phyloP scores from a whole-genome alignment of 2,797 vertebrate species.

The Danionella dracula region DNA sequence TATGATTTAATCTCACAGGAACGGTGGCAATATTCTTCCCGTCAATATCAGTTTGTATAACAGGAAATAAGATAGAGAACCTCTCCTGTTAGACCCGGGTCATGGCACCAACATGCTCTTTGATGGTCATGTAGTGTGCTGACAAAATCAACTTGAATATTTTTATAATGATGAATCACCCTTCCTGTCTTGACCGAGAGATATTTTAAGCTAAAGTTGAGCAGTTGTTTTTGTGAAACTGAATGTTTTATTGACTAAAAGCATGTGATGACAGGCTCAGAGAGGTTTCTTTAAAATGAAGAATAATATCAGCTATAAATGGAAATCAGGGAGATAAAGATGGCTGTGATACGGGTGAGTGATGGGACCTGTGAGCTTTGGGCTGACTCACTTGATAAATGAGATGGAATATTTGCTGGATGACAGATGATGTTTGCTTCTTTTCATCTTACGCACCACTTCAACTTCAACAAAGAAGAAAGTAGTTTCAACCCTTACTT shows the following conservation, averaged over 20 bases:
- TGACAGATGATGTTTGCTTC: conserved; percentile 1
- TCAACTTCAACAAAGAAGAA: not conserved
- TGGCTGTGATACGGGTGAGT: not conserved
- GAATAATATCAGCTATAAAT: conserved; percentile 5
- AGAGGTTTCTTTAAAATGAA: not conserved
- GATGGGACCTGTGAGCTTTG: not conserved
- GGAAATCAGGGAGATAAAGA: conserved; percentile 1
- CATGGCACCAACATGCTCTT: conserved; percentile 17
- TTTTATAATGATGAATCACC: not conserved
- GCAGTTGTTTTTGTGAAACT: not conserved
- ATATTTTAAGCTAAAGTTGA: not conserved
- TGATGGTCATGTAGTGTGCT: not conserved
- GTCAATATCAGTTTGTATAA: conserved; percentile 5
- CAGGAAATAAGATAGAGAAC: not conserved
- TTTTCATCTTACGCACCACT: not conserved
- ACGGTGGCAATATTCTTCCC: conserved; percentile 5
- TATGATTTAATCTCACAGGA: conserved; percentile 26
- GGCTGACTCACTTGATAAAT: conserved; percentile 5
- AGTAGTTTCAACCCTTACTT: not conserved
- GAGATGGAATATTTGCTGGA: conserved; percentile 1
- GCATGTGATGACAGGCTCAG: not conserved
- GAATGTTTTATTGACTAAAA: conserved; percentile 5
- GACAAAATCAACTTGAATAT: not conserved
- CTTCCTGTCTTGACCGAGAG: not conserved
- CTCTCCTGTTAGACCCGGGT: not conserved